Evolutionary conservation across 2,888 invertebrate genomes (phyloP), one percentile per base, ranked within the genome.

Genomic region (Drosophila austrosaltans): DNA sequence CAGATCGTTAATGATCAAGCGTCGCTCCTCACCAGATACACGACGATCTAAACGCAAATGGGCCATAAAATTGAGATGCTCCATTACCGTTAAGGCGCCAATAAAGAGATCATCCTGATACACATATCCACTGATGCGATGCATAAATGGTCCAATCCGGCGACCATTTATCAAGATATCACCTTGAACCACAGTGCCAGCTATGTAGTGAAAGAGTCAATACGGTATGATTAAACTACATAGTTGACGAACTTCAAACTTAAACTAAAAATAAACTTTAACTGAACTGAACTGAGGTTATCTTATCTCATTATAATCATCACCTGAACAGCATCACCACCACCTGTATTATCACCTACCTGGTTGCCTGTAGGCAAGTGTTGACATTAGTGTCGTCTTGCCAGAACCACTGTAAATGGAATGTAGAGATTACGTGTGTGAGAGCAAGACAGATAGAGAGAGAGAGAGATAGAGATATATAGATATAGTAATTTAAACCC

Each of bases 91-190:
- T 73, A 98, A 94, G 48, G 96, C 95, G 2, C 96, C 96, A 5
- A 97, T 95, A 87, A 98, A 98, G 58, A 98, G 93, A 89, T 98
- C 98, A 76, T 98, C 97, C 91, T 98, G 98, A 81, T 98, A 97
- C 93, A 98, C 97, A 92, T 96, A 98, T 0, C 97, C 98, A 82
- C 96, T 96, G 72, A 97, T 94, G 66, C 94, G 94, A 86, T 95
- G 95, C 96, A 97, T 96, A 89, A 95, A 96, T 67, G 95, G 94
- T 2, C 95, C 95, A 10, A 96, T 93, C 0, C 94, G 93, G 39
- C 94, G 91, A 0, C 97, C 97, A 90, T 97, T 97, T 88, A 97
- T 95, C n/a, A 95, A 93, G 72, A 97, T 95, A 69, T 96, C 96
- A 2, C 97, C 97, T 83, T 97, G 96, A 2, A 96, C 94, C 16